Base-by-base conservation (phyloP, 1,140 invertebrate species). In the Drosophila mayri region DNA sequence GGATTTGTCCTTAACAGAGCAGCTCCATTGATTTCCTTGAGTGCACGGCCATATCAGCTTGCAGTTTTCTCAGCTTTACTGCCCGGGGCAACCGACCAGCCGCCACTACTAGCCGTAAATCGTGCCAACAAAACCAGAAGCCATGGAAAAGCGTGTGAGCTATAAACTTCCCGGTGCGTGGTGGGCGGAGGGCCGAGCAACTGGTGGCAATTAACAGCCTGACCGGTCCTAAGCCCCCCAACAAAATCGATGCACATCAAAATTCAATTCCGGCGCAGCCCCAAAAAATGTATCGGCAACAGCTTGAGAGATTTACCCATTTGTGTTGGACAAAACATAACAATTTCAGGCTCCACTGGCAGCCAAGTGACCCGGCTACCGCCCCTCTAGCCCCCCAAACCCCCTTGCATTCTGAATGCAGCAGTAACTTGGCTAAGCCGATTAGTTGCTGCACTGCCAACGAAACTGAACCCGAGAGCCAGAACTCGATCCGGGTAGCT, bases 41-140 rank as follows among this genome's bases (percentile, higher is more conserved):
- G 66, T 78, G 66, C 74, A 58, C 62, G 46, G 11, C 46, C 63
- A 57, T 81, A 81, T 85, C 82, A 81, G 32, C 78, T 81, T 81
- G 46, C 81, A 86, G 59, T 62, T 72, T 66, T 72, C 75, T 62
- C 80, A 81, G 63, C 66, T 72, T 72, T 72, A 72, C 68, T 58
- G 35, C 68, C 64, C 32, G 18, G 20, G 35, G 49, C 50, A 70
- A 66, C 65, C 35, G 32, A n/a, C n/a, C 25, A 16, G 25, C 25
- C 2, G 4, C 25, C 25, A 18, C 30, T n/a, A 25, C 30, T 16
- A 35, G 54, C 50, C 50, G 52, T 60, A 59, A 64, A 64, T 64
- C 35, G 37, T 4, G 12, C 11, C 28, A 22, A 16, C 44, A 16
- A 16, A 60, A 35, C 10, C 25, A 6, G 77, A 85, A 78, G 77